These are phyloP conservation scores for Phyllotreta striolata DNA, from an alignment of 2,888 invertebrate genomes.

Conservation along the genomic window DNA sequence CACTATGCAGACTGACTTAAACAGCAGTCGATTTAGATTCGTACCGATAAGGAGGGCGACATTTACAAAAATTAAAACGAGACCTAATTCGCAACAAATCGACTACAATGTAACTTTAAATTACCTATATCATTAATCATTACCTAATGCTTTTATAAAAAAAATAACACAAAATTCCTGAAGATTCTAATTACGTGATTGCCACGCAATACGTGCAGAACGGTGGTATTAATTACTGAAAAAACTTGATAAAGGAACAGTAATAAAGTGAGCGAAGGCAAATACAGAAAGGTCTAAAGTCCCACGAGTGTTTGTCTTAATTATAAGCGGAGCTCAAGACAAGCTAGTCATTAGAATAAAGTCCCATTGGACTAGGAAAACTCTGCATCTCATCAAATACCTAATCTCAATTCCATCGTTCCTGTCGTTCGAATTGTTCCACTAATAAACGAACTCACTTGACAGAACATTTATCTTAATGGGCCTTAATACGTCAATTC, in stretches of 20 bases:
- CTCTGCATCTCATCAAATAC: conserved; percentile 60
- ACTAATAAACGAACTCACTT: conserved; percentile 56
- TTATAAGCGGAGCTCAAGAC: conserved; percentile 61
- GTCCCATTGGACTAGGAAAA: conserved; percentile 57
- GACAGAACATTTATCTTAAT: conserved; percentile 61
- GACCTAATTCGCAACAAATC: conserved; percentile 9
- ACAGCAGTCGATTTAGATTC: conserved; percentile 8
- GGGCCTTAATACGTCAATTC: conserved; percentile 53
- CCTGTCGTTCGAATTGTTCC: conserved; percentile 50
- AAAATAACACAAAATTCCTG: background rate
- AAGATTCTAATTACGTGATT: background rate
- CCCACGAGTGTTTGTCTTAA: conserved; percentile 63
- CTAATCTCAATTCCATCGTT: conserved; percentile 56
- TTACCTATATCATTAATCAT: no score
- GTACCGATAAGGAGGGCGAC: background rate
- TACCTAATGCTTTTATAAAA: background rate
- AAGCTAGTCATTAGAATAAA: conserved; percentile 61
- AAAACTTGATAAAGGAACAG: background rate
- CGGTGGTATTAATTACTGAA: background rate
- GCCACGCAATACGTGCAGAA: background rate
- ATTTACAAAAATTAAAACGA: conserved; percentile 4
- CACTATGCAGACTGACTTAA: conserved; percentile 25
- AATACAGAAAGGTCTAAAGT: conserved; percentile 41
- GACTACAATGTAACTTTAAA: background rate
- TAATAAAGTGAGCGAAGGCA: conserved; percentile 18